Evolutionary conservation across 2,888 invertebrate species (phyloP).

Genomic region (Drosophila barbarae): DNA sequence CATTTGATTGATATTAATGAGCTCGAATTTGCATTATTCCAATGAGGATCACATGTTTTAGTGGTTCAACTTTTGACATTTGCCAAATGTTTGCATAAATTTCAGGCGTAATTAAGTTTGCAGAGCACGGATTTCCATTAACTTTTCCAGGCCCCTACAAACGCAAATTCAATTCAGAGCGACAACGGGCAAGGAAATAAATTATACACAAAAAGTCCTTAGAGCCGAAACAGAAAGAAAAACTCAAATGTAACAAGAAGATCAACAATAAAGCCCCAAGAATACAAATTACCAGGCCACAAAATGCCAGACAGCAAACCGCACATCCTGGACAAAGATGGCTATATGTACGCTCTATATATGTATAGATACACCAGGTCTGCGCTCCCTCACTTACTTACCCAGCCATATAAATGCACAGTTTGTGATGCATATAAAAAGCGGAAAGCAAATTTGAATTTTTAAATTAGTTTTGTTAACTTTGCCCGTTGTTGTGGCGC

Average conservation of each 20-base stretch:
- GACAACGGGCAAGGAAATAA: slow-evolving; percentile 20
- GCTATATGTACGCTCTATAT: slow-evolving; percentile 1
- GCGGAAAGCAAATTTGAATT: slow-evolving; percentile 79
- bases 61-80: slow-evolving; percentile 22
- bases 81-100: slow-evolving; percentile 64
- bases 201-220: slow-evolving; percentile 28
- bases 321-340: slow-evolving; percentile 30
- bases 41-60: slow-evolving; percentile 44
- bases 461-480: slow-evolving; percentile 80
- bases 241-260: slow-evolving; percentile 54
- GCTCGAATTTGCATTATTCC: slow-evolving; percentile 75
- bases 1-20: slow-evolving; percentile 79
- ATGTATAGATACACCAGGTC: slow-evolving; percentile 5
- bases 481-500: slow-evolving; percentile 61
- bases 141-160: neutral
- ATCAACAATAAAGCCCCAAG: slow-evolving; percentile 75
- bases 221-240: slow-evolving; percentile 17
- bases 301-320: slow-evolving; percentile 51
- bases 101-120: slow-evolving; percentile 62
- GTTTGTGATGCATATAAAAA: slow-evolving; percentile 70
- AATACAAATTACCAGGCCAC: slow-evolving; percentile 76
- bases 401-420: slow-evolving; percentile 68
- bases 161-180: slow-evolving; percentile 14
- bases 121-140: slow-evolving; percentile 48
- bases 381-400: slow-evolving; percentile 17